A percentile compares a stretch with the other conserved stretches of the same genome.
Conservation (phyloP, 2,113 vertebrate genomes). For the Scortum barcoo region DNA sequence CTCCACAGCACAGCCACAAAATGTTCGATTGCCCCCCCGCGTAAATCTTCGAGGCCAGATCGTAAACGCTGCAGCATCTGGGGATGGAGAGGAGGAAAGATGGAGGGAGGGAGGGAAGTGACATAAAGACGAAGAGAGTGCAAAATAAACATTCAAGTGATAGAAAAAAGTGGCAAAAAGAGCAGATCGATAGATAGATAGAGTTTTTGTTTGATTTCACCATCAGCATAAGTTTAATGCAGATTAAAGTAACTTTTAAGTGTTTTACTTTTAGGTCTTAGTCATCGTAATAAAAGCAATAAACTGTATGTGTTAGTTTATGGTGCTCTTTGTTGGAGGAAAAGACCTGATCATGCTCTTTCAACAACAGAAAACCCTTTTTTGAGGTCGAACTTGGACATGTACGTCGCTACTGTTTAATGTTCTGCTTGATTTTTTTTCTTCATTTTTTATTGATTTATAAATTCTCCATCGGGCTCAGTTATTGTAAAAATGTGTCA, state of each 20-base stretch:
- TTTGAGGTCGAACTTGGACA: too few species aligned
- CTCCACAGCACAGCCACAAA: constrained; percentile 38
- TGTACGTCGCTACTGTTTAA: too few species aligned
- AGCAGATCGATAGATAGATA: background rate
- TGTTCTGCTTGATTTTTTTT: too few species aligned
- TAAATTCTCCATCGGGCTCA: too few species aligned
- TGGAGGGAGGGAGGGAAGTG: background rate
- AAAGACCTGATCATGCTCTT: too few species aligned
- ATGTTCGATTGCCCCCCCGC: constrained; percentile 50
- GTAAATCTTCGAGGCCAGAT: constrained; percentile 43
- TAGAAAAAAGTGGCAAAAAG: background rate
- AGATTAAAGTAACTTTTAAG: background rate
- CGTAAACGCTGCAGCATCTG: constrained; percentile 12
- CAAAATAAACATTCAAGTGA: background rate
- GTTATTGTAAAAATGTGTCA: too few species aligned
- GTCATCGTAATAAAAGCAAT: background rate
- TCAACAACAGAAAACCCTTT: too few species aligned
- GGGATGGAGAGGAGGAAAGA: background rate
- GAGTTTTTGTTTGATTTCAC: background rate
- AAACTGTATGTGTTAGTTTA: background rate
- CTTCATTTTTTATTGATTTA: too few species aligned
- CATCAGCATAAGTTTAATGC: background rate
- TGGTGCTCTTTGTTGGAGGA: background rate
- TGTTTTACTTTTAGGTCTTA: background rate
- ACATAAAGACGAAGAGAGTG: background rate